Base-by-base conservation (phyloP, 30 jellyfish, hydroid and myxozoan genomes). In the Clytia hemisphaerica region DNA sequence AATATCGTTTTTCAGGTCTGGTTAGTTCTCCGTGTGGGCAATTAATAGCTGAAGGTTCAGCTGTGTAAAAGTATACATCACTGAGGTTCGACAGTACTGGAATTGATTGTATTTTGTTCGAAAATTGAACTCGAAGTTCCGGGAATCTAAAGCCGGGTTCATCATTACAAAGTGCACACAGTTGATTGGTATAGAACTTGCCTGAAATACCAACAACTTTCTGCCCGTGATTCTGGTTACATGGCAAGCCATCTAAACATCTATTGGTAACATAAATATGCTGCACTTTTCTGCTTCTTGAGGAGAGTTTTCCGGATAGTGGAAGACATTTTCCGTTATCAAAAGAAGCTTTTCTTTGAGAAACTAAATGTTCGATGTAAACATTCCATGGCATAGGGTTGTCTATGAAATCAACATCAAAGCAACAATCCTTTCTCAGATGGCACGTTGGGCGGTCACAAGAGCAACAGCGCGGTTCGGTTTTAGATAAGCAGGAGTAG, bases 121-220 rank as follows among this genome's bases (percentile, higher is more conserved):
- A n/a, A n/a, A n/a, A n/a, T n/a, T n/a, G n/a, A n/a, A 46, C 24
- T 9, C 24, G 19, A 31, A 46, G 19, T 27, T 46, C 60, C 24
- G 24, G 24, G 10, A 9, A 31, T 9, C 24, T 46, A 46, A n/a
- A 46, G 2, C 24, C 24, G 6, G 6, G 10, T n/a, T 27, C 6
- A 2, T 31, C 60, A 46, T 46, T 46, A 9, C 60, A 46, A 46
- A 46, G 60, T 46, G 60, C 60, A 46, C 60, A 46, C 19, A 31
- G 30, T 2, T 4, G 19, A 31, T 31, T 46, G 19, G 24, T 31
- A 9, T 46, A 46, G 30, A 46, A 27, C 2, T 46, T 31, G 5
- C 60, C 60, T 46, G 60, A n/a, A 46, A n/a, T 3, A 2, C 30
- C 19, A 9, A 46, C 10, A 9, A 46, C 60, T 46, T n/a, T n/a